A percentile compares a stretch with the other conserved stretches of the same genome.
Evolutionary conservation across 2,888 invertebrate species (phyloP).

Genomic region (Ormyrus thymus): DNA sequence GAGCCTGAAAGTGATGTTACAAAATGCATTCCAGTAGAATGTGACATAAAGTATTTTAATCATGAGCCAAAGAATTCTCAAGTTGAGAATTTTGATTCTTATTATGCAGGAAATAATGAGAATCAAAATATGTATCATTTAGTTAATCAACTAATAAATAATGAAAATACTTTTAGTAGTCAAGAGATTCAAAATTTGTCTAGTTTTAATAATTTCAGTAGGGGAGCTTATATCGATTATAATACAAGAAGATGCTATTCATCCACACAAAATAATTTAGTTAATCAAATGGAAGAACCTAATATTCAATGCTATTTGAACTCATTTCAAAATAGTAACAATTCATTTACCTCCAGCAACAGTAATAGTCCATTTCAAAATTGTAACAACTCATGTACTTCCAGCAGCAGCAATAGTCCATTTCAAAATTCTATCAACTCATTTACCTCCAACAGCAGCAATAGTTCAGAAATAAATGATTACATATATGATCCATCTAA

Average conservation of each 20-base stretch:
- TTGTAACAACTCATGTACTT: not conserved
- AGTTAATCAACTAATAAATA: slow-evolving; percentile 20
- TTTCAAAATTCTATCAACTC: not conserved
- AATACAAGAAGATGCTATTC: slow-evolving; percentile 1
- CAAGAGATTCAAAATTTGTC: not conserved
- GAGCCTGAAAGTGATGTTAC: not conserved
- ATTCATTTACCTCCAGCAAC: too few relatives aligned
- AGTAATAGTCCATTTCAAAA: not conserved
- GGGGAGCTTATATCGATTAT: not conserved
- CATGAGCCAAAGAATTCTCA: not conserved
- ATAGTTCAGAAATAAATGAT: slow-evolving; percentile 1
- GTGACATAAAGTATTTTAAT: not conserved
- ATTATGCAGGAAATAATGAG: slow-evolving; percentile 1
- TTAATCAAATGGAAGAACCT: not conserved
- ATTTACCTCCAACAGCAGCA: not conserved
- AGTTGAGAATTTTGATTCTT: slow-evolving; percentile 2
- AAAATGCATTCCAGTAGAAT: not conserved
- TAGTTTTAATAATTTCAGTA: slow-evolving; percentile 6
- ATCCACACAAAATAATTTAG: not conserved
- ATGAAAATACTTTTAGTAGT: not conserved
- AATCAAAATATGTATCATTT: slow-evolving; percentile 1
- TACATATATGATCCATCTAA: slow-evolving; percentile 18
- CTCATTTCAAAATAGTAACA: not conserved
- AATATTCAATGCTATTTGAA: slow-evolving; percentile 7
- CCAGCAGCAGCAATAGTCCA: not conserved